Evolutionary conservation across 2,797 vertebrate genomes (phyloP), one percentile per base, ranked within the genome.

Genomic region (Halcyon leucocephala): DNA sequence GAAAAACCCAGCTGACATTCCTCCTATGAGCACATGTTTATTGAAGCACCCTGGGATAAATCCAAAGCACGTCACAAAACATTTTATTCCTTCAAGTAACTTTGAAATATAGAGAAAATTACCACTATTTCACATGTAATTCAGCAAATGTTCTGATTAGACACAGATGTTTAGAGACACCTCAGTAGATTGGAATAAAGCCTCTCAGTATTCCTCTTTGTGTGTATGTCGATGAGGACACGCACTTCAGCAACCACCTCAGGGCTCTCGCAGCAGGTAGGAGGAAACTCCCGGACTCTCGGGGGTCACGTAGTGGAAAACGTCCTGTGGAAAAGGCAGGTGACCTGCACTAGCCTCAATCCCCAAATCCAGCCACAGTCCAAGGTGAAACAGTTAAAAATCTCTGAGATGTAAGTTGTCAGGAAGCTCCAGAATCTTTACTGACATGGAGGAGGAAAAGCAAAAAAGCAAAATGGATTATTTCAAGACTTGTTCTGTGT

Each of bases 41-140:
- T 31, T 33, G 46, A 82, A 89, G 35, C 65, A 74, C 17, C 10
- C 28, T 19, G n/a, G 19, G 37, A 71, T 54, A 78, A 91, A 90
- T 78, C 62, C 70, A 61, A 4, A 25, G 26, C 20, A 48, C 0
- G 0, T 17, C 7, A 72, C 16, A 12, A 9, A n/a, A 13, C 35
- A 60, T 8, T 79, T 72, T 37, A 70, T 65, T 60, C 25, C 39
- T 90, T 76, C 42, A 39, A 48, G 18, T 60, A 55, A 80, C 31
- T 64, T 35, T 41, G 29, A 81, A 95, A 61, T 49, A 37, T 0
- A 29, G 28, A 8, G 7, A 11, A 1, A 81, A 91, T 64, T 25
- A 57, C 14, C 17, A 44, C 9, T 60, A 7, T 41, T 90, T 51
- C 54, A 12, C n/a, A 42, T 13, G 7, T 33, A 65, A 54, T 66